Conservation (phyloP, 1,140 invertebrate species). For the Asbolus verrucosus region DNA sequence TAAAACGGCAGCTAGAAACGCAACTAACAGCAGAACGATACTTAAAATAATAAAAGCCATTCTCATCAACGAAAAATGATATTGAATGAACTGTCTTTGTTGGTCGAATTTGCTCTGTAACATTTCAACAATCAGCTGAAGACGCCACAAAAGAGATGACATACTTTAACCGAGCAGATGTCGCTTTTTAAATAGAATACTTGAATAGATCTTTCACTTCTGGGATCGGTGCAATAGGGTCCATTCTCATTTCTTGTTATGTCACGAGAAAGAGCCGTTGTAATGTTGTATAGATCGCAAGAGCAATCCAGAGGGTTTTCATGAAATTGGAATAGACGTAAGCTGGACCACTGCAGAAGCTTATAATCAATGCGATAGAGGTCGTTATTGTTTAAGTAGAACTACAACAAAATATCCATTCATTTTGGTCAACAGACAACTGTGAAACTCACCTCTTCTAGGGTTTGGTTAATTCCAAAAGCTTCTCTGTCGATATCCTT, state of each 20-base stretch:
- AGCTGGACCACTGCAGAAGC: conserved; percentile 56
- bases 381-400: conserved; percentile 66
- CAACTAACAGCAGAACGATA: conserved; percentile 2
- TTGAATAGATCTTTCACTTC: conserved; percentile 15
- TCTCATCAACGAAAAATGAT: conserved; percentile 21
- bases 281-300: conserved; percentile 66
- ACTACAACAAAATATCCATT: no score
- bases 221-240: conserved; percentile 56
- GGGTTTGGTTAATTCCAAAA: conserved; percentile 66
- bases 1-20: background rate
- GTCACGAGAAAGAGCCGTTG: conserved; percentile 45
- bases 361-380: conserved; percentile 52
- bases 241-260: conserved; percentile 54
- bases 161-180: conserved; percentile 42
- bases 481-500: conserved; percentile 68
- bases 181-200: conserved; percentile 52
- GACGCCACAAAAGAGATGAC: conserved; percentile 36
- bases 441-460: conserved; percentile 69
- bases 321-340: conserved; percentile 65
- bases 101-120: background rate
- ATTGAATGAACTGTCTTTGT: background rate
- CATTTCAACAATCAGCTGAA: background rate
- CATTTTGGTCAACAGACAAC: no score
- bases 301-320: conserved; percentile 73
- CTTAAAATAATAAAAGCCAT: conserved; percentile 26